These are phyloP conservation scores for Fratercula arctica DNA, from an alignment of 2,797 vertebrate species.

Conservation along the genomic window DNA sequence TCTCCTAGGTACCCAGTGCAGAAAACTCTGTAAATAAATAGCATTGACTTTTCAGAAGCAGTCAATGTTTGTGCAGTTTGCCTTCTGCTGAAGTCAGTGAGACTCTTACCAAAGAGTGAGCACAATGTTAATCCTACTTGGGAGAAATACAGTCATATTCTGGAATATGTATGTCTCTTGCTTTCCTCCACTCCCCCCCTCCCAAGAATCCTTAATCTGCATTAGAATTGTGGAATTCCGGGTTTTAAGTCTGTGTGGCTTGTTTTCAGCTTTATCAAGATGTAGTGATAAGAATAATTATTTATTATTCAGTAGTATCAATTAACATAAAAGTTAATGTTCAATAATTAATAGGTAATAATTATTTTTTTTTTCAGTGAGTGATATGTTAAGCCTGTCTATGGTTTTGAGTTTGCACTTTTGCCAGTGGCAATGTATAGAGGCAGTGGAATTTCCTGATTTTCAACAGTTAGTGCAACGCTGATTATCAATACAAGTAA, in stretches of 20 bases:
- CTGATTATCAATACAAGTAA: background rate
- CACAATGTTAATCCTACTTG: background rate
- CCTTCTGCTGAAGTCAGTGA: background rate
- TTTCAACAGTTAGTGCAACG: background rate
- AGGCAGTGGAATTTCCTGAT: background rate
- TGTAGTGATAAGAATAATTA: background rate
- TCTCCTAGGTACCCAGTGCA: background rate
- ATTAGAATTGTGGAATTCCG: conserved; percentile 10
- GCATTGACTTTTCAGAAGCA: background rate
- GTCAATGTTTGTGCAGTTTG: background rate
- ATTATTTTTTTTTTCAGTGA: background rate
- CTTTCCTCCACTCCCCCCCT: background rate
- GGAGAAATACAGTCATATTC: background rate
- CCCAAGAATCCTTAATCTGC: background rate
- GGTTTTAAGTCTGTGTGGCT: background rate
- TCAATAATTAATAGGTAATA: background rate
- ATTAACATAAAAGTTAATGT: background rate
- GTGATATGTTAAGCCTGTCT: background rate
- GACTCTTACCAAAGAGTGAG: background rate
- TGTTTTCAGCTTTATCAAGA: conserved; percentile 18
- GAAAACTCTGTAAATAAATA: background rate
- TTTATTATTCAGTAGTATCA: background rate
- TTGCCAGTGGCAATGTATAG: background rate
- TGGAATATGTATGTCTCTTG: background rate
- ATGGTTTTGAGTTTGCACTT: background rate